phyloP scores from a whole-genome alignment of 2,888 invertebrate species.

The Chaetogeoica ovagalla region DNA sequence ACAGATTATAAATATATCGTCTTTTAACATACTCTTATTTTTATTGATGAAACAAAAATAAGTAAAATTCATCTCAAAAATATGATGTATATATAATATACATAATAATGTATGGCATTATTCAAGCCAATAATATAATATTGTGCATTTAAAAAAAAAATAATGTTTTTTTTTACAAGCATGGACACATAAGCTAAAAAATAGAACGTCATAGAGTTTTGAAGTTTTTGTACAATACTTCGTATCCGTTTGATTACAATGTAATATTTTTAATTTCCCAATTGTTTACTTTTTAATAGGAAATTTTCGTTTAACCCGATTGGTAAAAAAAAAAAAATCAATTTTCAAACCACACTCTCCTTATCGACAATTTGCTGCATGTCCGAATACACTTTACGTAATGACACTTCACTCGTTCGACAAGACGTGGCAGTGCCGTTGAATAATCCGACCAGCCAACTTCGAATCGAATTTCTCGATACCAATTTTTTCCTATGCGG shows the following conservation, averaged over 20 bases:
- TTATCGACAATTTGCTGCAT: conserved; percentile 63
- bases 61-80: conserved; percentile 22
- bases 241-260: conserved; percentile 4
- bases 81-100: conserved; percentile 9
- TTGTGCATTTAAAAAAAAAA: neutral
- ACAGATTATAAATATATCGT: conserved; percentile 21
- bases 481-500: conserved; percentile 64
- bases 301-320: neutral
- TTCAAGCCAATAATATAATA: conserved; percentile 22
- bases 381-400: conserved; percentile 65
- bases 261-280: neutral
- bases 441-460: conserved; percentile 76
- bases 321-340: too few relatives aligned
- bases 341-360: conserved; percentile 65
- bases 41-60: conserved; percentile 18
- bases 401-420: conserved; percentile 67
- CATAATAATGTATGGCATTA: conserved; percentile 5
- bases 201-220: conserved; percentile 36
- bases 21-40: neutral
- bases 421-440: conserved; percentile 73
- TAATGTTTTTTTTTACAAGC: conserved; percentile 36
- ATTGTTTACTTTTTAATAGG: conserved; percentile 6
- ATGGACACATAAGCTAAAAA: conserved; percentile 26
- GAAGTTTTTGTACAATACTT: conserved; percentile 29
- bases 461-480: conserved; percentile 69